Conservation (phyloP, 2,888 invertebrate species). For the Tridacna gigas region DNA sequence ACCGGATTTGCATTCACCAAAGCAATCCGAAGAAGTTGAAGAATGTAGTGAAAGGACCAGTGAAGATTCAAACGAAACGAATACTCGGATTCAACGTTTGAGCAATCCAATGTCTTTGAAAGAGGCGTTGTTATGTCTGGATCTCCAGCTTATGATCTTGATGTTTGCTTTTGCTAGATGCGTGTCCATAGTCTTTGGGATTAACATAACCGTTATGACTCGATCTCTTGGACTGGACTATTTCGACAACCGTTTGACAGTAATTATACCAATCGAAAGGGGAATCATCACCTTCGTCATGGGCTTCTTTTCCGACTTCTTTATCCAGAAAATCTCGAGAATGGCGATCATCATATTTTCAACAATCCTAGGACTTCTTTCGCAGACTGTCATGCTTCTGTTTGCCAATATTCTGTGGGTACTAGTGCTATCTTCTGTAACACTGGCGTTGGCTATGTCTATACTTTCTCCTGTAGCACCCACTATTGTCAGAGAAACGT, state of each 20-base stretch:
- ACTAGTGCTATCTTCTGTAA: not conserved
- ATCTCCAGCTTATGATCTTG: too few species aligned
- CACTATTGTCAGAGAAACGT: not conserved
- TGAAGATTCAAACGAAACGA: not conserved
- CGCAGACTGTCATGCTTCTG: not conserved
- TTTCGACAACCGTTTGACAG: not conserved
- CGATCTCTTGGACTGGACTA: too few species aligned
- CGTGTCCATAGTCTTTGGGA: too few species aligned
- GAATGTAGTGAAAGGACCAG: not conserved
- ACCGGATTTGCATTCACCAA: not conserved
- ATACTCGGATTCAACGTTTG: too few species aligned
- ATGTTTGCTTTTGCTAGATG: too few species aligned
- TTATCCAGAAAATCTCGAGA: not conserved
- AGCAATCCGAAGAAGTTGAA: not conserved
- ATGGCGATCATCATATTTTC: not conserved
- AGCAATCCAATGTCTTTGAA: too few species aligned
- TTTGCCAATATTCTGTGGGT: not conserved
- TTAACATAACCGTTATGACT: too few species aligned
- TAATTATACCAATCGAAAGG: not conserved
- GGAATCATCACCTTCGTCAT: not conserved
- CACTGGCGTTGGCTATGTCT: not conserved
- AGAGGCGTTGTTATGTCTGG: too few species aligned
- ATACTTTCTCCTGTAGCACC: not conserved
- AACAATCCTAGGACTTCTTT: not conserved
- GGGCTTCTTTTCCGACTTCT: not conserved